Percentiles rank a stretch among this genome's conserved stretches.
Evolutionary conservation across 2,888 invertebrate genomes (phyloP).

Genomic region (Caradrina kadenii): DNA sequence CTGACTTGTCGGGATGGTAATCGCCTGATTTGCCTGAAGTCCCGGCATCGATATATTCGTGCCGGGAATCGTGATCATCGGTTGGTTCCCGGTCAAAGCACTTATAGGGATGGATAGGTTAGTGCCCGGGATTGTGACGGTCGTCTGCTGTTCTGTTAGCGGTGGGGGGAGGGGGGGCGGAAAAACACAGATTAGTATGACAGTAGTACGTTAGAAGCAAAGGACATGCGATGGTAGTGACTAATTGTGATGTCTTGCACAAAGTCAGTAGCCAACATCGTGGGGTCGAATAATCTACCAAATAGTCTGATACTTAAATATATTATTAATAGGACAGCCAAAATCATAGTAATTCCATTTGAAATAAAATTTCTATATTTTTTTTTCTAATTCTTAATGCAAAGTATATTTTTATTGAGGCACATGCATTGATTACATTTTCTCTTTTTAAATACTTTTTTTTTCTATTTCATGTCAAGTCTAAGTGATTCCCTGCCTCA

Average conservation of each 20-base stretch:
- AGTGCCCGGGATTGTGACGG: constrained; percentile 91
- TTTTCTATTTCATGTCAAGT: constrained; percentile 2
- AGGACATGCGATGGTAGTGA: constrained; percentile 72
- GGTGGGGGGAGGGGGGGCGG: constrained; percentile 72
- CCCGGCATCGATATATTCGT: constrained; percentile 85
- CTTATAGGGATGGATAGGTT: constrained; percentile 91
- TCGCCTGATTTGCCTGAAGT: constrained; percentile 64
- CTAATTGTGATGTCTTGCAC: constrained; percentile 50
- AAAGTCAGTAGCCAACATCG: constrained; percentile 45
- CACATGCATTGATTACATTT: constrained; percentile 38
- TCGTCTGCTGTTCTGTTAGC: constrained; percentile 89
- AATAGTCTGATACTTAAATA: too few relatives aligned
- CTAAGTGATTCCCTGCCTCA: constrained; percentile 8
- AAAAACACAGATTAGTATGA: constrained; percentile 88
- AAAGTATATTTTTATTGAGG: constrained; percentile 1
- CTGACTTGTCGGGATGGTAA: constrained; percentile 65
- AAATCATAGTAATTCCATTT: constrained; percentile 35
- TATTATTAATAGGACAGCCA: constrained; percentile 42
- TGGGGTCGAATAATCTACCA: too few relatives aligned
- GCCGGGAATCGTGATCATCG: constrained; percentile 90
- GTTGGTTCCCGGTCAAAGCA: constrained; percentile 86
- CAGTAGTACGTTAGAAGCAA: constrained; percentile 77
- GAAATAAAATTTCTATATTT: constrained; percentile 14
- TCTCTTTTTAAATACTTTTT: not conserved
- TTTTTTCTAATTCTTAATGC: constrained; percentile 32